These are phyloP conservation scores for Heliconius ismenius DNA, from an alignment of 2,888 invertebrate species.

Conservation along the genomic window DNA sequence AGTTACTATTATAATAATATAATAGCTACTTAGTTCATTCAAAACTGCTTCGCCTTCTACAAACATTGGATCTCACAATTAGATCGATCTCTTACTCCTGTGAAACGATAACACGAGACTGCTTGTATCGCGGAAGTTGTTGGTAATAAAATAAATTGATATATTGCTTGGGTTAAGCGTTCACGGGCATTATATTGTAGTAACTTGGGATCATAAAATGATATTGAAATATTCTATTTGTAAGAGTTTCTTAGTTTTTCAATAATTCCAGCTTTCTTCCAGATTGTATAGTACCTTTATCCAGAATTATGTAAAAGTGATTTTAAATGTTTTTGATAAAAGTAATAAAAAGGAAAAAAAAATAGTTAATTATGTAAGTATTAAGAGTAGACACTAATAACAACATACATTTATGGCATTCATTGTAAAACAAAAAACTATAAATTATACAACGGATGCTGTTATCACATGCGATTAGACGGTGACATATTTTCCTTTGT, in stretches of 20 bases:
- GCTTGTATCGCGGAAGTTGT: slow-evolving; percentile 24
- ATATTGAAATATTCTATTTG: not conserved
- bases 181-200: slow-evolving; percentile 25
- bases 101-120: slow-evolving; percentile 33
- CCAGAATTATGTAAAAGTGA: not conserved
- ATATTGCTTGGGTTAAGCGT: slow-evolving; percentile 32
- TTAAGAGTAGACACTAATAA: not conserved
- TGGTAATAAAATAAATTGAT: slow-evolving; percentile 34
- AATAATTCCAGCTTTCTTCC: not conserved
- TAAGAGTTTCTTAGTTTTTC: not conserved
- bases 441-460: slow-evolving; percentile 14
- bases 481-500: slow-evolving; percentile 14
- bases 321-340: not conserved
- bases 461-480: slow-evolving; percentile 15
- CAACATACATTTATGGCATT: not conserved
- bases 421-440: slow-evolving; percentile 1
- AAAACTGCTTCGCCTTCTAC: slow-evolving; percentile 51
- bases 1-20: no score
- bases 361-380: not conserved
- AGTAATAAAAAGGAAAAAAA: not conserved
- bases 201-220: slow-evolving; percentile 3
- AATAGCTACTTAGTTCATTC: slow-evolving; percentile 47
- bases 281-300: not conserved
- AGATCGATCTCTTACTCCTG: slow-evolving; percentile 39
- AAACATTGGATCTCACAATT: slow-evolving; percentile 57